These are phyloP conservation scores for Grantiella picta DNA, from an alignment of 2,113 vertebrate species.

Conservation along the genomic window DNA sequence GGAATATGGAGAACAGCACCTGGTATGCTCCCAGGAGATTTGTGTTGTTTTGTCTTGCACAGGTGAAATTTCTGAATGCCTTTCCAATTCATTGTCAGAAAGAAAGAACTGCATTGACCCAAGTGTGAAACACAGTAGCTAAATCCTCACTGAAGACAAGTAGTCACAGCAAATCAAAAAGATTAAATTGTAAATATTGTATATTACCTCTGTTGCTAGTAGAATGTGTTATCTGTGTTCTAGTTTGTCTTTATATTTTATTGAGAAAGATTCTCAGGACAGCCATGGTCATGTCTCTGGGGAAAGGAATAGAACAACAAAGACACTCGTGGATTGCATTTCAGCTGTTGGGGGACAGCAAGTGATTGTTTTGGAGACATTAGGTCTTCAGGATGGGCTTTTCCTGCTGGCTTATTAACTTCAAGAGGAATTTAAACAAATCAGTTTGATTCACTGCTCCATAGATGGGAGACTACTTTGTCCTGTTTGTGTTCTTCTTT, in stretches of 20 bases:
- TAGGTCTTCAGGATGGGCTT: background rate
- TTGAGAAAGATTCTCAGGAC: background rate
- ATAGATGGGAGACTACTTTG: background rate
- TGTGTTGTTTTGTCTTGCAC: background rate
- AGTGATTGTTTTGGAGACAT: background rate
- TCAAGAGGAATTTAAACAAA: background rate
- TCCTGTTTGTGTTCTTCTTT: background rate
- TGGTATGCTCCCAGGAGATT: background rate
- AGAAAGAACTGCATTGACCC: background rate
- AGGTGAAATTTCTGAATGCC: background rate
- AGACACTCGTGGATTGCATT: accelerated
- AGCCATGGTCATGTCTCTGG: background rate
- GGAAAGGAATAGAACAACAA: background rate
- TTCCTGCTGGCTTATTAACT: background rate
- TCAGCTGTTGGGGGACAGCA: background rate
- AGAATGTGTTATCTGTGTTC: background rate
- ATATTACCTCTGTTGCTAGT: background rate
- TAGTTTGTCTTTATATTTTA: background rate
- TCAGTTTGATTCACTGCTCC: background rate
- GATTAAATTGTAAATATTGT: background rate
- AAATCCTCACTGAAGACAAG: background rate
- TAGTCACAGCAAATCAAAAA: background rate
- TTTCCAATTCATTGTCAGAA: background rate
- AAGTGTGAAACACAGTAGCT: background rate
- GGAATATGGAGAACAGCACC: background rate